phyloP scores from a whole-genome alignment of 2,113 vertebrate species.

The Anarhynchus alexandrinus region DNA sequence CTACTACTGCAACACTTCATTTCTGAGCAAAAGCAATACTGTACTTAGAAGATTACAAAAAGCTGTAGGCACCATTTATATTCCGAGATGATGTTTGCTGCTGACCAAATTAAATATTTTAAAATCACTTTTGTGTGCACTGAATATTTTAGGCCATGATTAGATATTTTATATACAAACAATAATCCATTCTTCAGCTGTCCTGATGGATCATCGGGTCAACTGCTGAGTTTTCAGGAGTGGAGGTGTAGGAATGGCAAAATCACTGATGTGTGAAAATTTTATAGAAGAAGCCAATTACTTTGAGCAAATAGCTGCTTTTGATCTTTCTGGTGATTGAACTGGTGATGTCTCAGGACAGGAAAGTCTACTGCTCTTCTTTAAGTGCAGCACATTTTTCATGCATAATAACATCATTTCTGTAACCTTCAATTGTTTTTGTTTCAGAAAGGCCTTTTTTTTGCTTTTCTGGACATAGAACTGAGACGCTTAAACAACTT shows the following conservation, averaged over 20 bases:
- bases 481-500: neutral
- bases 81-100: neutral
- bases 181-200: neutral
- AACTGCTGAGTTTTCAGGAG: neutral
- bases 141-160: neutral
- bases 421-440: neutral
- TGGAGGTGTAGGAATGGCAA: neutral
- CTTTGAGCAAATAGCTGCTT: constrained; percentile 16
- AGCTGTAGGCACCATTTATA: neutral
- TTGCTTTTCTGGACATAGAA: neutral
- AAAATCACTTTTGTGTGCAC: neutral
- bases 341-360: neutral
- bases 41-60: constrained; percentile 11
- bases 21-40: neutral
- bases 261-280: neutral
- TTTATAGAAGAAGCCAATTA: neutral
- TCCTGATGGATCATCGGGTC: neutral
- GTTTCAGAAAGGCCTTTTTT: neutral
- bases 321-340: constrained; percentile 26
- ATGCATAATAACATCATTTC: neutral
- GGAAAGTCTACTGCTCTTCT: neutral
- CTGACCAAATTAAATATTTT: constrained; percentile 8
- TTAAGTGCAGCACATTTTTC: neutral
- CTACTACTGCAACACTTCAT: neutral
- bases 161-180: neutral